Base-by-base conservation (phyloP, 2,113 vertebrate genomes). In the Acrocephalus kingi region DNA sequence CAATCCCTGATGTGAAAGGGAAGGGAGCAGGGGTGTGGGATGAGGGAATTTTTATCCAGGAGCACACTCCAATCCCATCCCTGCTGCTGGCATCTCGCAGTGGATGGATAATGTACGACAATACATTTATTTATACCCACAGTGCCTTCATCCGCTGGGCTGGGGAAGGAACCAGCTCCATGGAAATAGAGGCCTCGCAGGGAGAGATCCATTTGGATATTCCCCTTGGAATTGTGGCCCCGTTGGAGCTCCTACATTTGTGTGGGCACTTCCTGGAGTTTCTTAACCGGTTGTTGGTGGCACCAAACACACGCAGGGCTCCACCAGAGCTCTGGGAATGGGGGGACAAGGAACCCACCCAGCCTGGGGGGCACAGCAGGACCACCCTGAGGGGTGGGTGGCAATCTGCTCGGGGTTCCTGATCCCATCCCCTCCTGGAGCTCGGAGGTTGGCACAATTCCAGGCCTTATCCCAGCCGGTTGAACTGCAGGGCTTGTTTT, bases 1-100 rank as follows among this genome's bases (percentile, higher is more conserved):
- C 66, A 45, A 24, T 3, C 72, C 78, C 52, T 18, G 1, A 18
- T 1, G 14, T 15, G 58, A 10, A 69, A 79, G 56, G 56, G 84
- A 71, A 67, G 16, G 54, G 51, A 49, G 24, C 4, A 1, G 52
- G 54, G 51, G 11, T 4, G 9, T 0, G 13, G 27, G 5, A 11
- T 10, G 13, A 20, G 13, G 51, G 68, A 88, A 64, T 31, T 15
- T 15, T 23, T 19, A 33, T 33, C 75, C 9, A 2, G 83, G 76
- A 93, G 46, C 59, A 78, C 82, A 2, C 11, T 31, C 30, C 0
- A 0, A 41, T 43, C 62, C 71, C 0, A 0, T 9, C 46, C 31
- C 0, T 4, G 66, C 77, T 61, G 75, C 82, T 2, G 2, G 49
- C 84, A 59, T 62, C 27, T 31, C 27, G 5, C 56, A 28, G 18